phyloP scores from a whole-genome alignment of 2,113 vertebrate genomes.

The Psilopsiagon aurifrons region DNA sequence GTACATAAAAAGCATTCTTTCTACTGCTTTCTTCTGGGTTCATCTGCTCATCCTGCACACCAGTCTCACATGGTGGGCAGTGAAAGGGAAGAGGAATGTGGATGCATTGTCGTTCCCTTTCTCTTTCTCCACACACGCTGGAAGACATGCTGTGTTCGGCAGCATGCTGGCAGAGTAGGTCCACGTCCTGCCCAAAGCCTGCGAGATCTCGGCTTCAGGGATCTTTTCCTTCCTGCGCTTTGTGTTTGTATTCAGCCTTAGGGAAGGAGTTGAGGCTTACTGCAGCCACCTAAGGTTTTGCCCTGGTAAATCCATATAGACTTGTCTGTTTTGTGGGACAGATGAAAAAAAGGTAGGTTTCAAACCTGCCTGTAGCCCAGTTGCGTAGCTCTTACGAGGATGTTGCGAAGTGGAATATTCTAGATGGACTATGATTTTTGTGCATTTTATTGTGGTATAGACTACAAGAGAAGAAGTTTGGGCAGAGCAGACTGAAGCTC shows the following conservation, averaged over 20 bases:
- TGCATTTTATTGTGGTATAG: not conserved
- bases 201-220: not conserved
- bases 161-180: not conserved
- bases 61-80: not conserved
- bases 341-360: not conserved
- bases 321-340: not conserved
- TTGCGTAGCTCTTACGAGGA: not conserved
- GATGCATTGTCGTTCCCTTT: fast-evolving
- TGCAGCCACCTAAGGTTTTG: not conserved
- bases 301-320: fast-evolving
- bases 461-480: not conserved
- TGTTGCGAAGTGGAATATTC: not conserved
- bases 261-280: not conserved
- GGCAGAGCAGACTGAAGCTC: not conserved
- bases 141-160: not conserved
- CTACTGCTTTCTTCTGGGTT: not conserved
- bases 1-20: not conserved
- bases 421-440: not conserved
- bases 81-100: not conserved
- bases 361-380: not conserved
- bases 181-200: not conserved
- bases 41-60: not conserved
- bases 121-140: fast-evolving
- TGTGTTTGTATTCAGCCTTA: not conserved
- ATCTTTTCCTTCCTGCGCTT: not conserved